These are phyloP conservation scores for Mythimna impura DNA, from an alignment of 2,888 invertebrate genomes.

Conservation along the genomic window DNA sequence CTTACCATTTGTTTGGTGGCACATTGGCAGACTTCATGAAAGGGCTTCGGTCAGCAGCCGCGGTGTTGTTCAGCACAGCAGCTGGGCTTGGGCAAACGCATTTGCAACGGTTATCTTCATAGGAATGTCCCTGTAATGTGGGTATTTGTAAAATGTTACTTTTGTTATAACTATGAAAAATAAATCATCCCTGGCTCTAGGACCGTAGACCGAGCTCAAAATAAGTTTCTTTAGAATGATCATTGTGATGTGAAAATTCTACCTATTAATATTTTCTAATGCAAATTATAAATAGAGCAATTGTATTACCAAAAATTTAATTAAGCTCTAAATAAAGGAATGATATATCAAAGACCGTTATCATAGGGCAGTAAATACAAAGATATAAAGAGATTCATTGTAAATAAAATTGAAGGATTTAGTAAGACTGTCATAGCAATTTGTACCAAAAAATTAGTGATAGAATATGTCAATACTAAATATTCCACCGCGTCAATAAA, in stretches of 20 bases:
- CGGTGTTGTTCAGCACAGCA: constrained; percentile 92
- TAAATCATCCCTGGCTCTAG: too few species aligned
- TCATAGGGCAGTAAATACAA: not conserved
- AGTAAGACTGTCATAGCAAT: not conserved
- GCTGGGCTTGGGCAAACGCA: constrained; percentile 96
- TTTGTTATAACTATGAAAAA: not conserved
- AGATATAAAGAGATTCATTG: not conserved
- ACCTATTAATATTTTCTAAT: too few species aligned
- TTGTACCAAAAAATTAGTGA: too few species aligned
- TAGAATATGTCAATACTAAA: not conserved
- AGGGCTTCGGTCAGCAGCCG: constrained; percentile 92
- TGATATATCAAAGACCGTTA: not conserved
- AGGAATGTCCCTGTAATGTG: constrained; percentile 82
- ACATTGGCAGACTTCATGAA: constrained; percentile 93
- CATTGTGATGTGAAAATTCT: too few species aligned
- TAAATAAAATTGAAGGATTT: not conserved
- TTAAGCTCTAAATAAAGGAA: not conserved
- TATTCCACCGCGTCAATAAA: not conserved
- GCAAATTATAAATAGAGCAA: too few species aligned
- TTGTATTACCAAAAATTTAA: too few species aligned
- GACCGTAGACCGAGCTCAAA: too few species aligned
- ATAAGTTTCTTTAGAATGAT: too few species aligned
- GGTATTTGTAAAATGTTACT: not conserved
- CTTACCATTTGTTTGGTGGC: constrained; percentile 94
- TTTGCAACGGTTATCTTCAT: constrained; percentile 96